Evolutionary conservation across 2,113 vertebrate species (phyloP).

Genomic region (Sapayoa aenigma): DNA sequence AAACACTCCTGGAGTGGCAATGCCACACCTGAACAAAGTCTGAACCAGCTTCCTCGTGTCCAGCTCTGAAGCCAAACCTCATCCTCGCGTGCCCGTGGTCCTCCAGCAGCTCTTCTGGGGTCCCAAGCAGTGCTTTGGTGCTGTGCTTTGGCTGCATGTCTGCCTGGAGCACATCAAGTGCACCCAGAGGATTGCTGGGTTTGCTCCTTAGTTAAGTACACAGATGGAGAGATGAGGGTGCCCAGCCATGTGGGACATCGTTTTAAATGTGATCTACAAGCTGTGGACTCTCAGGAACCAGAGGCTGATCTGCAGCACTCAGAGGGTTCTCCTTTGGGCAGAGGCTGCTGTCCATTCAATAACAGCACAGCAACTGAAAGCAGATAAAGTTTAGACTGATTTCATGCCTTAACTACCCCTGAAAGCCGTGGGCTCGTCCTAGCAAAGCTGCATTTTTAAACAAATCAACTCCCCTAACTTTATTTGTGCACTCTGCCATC

Average conservation of each 20-base stretch:
- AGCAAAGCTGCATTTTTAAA: not conserved
- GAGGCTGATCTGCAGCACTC: not conserved
- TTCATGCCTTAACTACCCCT: not conserved
- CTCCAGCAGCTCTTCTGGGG: fast-evolving
- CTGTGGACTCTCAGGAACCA: not conserved
- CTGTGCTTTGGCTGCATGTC: not conserved
- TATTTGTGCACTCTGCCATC: not conserved
- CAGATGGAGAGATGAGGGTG: not conserved
- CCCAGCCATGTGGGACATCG: fast-evolving
- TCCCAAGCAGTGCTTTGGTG: not conserved
- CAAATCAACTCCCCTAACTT: not conserved
- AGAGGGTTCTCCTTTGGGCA: not conserved
- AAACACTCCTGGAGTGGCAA: not conserved
- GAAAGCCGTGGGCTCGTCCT: not conserved
- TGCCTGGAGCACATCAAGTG: not conserved
- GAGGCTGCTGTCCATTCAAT: not conserved
- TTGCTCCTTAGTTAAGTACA: not conserved
- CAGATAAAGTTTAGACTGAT: not conserved
- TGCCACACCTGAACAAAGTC: not conserved
- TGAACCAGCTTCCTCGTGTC: not conserved
- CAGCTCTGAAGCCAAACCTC: not conserved
- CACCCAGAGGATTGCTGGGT: not conserved
- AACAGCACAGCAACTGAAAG: not conserved
- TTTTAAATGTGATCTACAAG: no score
- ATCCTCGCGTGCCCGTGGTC: fast-evolving